These are phyloP conservation scores for Brachyhypopomus gauderio DNA, from an alignment of 2,113 vertebrate genomes.

Conservation along the genomic window DNA sequence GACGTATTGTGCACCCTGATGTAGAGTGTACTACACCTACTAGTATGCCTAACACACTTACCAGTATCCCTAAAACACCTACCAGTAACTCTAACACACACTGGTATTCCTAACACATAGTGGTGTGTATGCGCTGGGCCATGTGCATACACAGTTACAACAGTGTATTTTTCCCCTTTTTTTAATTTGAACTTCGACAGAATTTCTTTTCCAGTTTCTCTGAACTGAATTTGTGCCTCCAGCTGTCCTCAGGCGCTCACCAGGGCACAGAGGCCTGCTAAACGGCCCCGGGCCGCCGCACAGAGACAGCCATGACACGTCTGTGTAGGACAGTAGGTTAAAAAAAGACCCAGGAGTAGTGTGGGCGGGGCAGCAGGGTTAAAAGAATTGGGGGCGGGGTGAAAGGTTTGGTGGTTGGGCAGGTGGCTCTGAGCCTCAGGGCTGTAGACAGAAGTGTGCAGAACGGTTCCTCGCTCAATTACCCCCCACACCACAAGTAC, in stretches of 20 bases:
- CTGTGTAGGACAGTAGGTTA: slow-evolving; percentile 9
- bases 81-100: too few species aligned
- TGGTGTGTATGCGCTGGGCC: too few species aligned
- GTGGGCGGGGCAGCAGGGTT: neutral
- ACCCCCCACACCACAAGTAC: too few species aligned
- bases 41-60: neutral
- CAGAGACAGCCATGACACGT: neutral
- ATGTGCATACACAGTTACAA: neutral
- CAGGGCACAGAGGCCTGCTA: slow-evolving; percentile 47
- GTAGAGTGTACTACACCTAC: neutral
- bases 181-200: neutral
- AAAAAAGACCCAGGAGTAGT: neutral
- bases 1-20: too few species aligned
- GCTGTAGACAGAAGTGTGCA: slow-evolving; percentile 21
- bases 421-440: slow-evolving; percentile 15
- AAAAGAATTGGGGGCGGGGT: neutral
- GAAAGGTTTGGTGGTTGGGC: slow-evolving; percentile 10
- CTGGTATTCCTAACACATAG: too few species aligned
- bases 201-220: neutral
- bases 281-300: slow-evolving; percentile 35
- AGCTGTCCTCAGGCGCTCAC: too few species aligned
- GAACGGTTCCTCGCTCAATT: neutral
- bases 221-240: neutral
- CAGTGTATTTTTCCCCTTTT: neutral
- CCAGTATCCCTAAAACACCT: too few species aligned